Conservation (phyloP, 2,888 invertebrate genomes). For the Mycalesis mineus region DNA sequence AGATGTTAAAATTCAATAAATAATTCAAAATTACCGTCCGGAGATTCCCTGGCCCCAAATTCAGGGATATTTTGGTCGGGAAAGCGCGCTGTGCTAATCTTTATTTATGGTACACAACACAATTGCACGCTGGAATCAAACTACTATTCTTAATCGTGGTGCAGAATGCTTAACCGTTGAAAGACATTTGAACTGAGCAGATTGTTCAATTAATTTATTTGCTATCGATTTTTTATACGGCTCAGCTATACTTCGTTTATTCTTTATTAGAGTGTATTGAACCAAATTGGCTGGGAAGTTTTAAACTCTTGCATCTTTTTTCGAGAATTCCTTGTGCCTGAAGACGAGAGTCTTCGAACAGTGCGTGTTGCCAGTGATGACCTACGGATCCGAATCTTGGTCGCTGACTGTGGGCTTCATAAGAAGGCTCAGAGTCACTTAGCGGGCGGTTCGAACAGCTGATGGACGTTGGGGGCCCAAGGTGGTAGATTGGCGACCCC, state of each 20-base stretch:
- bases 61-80: conserved; percentile 28
- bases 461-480: no score
- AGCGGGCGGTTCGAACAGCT: no score
- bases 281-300: no score
- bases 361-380: no score
- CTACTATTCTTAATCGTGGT: conserved; percentile 13
- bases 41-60: conserved; percentile 21
- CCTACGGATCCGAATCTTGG: no score
- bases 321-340: no score
- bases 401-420: no score
- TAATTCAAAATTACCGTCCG: neutral
- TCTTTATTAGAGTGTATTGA: no score
- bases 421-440: no score
- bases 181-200: conserved; percentile 1
- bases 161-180: conserved; percentile 5
- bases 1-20: neutral
- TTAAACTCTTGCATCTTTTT: no score
- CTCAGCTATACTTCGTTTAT: neutral
- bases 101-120: conserved; percentile 34
- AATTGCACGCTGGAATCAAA: conserved; percentile 30
- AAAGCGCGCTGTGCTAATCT: conserved; percentile 32
- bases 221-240: neutral
- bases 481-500: no score
- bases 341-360: no score
- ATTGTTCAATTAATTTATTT: neutral